A percentile compares a stretch with the other conserved stretches of the same genome.
Conservation (phyloP, 2,113 vertebrate genomes). For the Pachypanchax playfairii region DNA sequence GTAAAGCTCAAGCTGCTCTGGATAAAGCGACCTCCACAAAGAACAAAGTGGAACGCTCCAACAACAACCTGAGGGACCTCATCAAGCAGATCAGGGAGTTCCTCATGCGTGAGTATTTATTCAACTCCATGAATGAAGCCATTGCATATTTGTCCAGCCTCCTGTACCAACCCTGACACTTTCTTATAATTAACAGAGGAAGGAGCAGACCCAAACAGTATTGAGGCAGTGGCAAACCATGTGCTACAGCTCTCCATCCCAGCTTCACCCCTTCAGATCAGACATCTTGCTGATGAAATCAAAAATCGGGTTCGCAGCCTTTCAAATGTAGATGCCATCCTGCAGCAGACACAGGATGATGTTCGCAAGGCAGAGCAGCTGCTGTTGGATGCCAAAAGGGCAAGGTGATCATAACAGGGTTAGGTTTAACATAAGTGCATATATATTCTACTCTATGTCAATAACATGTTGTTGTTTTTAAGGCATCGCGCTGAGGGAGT, state of each 20-base stretch:
- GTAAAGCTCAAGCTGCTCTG: constrained; percentile 86
- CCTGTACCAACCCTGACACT: not conserved
- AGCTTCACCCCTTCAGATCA: constrained; percentile 90
- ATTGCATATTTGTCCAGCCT: not conserved
- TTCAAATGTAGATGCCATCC: constrained; percentile 90
- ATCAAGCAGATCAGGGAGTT: constrained; percentile 94
- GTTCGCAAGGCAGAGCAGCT: constrained; percentile 87
- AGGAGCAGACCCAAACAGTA: constrained; percentile 94
- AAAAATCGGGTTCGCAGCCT: constrained; percentile 90
- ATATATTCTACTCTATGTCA: not conserved
- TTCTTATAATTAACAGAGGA: constrained; percentile 82
- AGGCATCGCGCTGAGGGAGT: constrained; percentile 88
- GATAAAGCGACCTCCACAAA: constrained; percentile 90
- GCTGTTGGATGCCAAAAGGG: constrained; percentile 87
- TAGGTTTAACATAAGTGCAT: not conserved
- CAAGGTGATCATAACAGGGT: constrained; percentile 76
- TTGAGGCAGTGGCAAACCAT: constrained; percentile 88
- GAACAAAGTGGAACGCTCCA: constrained; percentile 88
- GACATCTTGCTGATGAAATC: constrained; percentile 88
- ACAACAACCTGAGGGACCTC: constrained; percentile 91
- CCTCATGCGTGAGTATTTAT: constrained; percentile 87
- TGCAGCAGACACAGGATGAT: constrained; percentile 86
- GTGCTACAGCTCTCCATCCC: constrained; percentile 94
- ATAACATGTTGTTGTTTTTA: constrained; percentile 4
- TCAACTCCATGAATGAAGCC: not conserved